A percentile compares a stretch with the other conserved stretches of the same genome.
Evolutionary conservation across 2,113 vertebrate species (phyloP).

Genomic region (Nycticryphes semicollaris): DNA sequence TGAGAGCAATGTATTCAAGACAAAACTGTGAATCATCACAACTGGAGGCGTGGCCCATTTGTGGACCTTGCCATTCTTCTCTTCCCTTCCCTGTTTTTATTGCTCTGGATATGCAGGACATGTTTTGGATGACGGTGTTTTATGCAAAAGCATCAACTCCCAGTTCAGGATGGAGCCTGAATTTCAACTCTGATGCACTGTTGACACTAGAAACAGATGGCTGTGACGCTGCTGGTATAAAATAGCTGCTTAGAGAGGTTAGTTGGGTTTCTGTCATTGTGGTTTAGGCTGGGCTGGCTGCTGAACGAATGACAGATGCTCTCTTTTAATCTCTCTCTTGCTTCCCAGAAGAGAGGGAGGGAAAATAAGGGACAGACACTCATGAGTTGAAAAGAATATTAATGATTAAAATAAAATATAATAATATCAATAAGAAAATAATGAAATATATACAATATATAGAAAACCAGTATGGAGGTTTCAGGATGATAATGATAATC

Average conservation of each 20-base stretch:
- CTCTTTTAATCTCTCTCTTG: background rate
- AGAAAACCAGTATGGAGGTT: background rate
- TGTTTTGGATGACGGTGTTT: background rate
- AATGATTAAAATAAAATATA: background rate
- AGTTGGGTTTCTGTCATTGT: background rate
- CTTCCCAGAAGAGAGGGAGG: background rate
- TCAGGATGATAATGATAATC: background rate
- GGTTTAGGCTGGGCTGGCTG: background rate
- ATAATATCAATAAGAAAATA: background rate
- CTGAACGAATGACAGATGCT: background rate
- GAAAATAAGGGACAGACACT: background rate
- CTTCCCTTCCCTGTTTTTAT: background rate
- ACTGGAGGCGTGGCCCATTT: background rate
- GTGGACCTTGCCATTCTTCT: background rate
- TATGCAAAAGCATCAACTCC: background rate
- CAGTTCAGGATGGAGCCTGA: background rate
- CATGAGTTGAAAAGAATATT: background rate
- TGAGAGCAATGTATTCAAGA: background rate
- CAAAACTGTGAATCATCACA: background rate
- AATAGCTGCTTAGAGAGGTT: background rate
- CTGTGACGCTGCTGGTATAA: background rate
- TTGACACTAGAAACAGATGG: background rate
- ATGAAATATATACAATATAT: background rate
- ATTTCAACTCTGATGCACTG: background rate
- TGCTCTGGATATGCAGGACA: background rate